Evolutionary conservation across 1,140 invertebrate species (phyloP).

Genomic region (Glomeris maerens): DNA sequence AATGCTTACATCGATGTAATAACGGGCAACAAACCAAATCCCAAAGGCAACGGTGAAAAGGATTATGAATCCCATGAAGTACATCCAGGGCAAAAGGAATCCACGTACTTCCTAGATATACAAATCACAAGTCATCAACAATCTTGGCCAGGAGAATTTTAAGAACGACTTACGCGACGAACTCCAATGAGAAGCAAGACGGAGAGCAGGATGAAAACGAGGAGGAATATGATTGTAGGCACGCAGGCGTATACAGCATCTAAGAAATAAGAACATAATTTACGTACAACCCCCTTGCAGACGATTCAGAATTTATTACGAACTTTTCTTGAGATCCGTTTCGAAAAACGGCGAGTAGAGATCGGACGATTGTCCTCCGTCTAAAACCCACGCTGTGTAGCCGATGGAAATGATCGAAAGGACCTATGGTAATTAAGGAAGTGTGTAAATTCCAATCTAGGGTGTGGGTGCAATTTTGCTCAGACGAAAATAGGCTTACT

Average conservation of each 20-base stretch:
- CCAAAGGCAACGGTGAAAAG: slow-evolving; percentile 63
- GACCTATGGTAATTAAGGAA: slow-evolving; percentile 29
- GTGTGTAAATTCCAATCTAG: neutral
- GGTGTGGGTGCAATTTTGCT: slow-evolving; percentile 12
- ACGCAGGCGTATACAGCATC: slow-evolving; percentile 56
- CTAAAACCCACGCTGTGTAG: slow-evolving; percentile 54
- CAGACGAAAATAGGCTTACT: slow-evolving; percentile 6
- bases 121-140: slow-evolving; percentile 27
- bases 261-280: slow-evolving; percentile 25
- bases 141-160: slow-evolving; percentile 48
- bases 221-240: slow-evolving; percentile 56
- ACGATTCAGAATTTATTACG: slow-evolving; percentile 29
- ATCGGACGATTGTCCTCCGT: slow-evolving; percentile 69
- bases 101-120: slow-evolving; percentile 46
- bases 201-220: slow-evolving; percentile 52
- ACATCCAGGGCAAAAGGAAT: slow-evolving; percentile 65
- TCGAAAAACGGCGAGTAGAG: slow-evolving; percentile 76
- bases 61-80: slow-evolving; percentile 49
- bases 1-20: slow-evolving; percentile 73
- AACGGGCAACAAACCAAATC: slow-evolving; percentile 65
- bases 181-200: slow-evolving; percentile 46
- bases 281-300: neutral
- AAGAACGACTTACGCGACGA: slow-evolving; percentile 23
- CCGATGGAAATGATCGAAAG: slow-evolving; percentile 58
- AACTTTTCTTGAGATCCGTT: slow-evolving; percentile 59